These are phyloP conservation scores for Trachelus iudaicus DNA, from an alignment of 2,888 invertebrate species.

Conservation along the genomic window DNA sequence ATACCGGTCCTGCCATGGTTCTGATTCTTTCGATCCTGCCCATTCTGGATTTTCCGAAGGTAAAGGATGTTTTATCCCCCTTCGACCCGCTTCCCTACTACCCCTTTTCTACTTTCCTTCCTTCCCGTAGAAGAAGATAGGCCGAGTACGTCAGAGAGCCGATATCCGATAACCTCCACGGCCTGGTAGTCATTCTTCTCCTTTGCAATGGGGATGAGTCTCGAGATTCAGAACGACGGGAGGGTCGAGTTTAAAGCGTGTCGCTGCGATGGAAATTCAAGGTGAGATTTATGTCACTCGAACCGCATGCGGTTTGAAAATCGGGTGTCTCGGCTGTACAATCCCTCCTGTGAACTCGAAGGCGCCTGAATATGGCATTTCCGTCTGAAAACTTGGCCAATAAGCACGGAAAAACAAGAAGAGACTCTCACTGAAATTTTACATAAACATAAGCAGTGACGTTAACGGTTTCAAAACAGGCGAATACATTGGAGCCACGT, in stretches of 20 bases:
- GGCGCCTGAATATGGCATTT: slow-evolving; percentile 48
- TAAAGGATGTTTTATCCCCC: not conserved
- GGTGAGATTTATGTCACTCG: not conserved
- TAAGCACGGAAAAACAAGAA: slow-evolving; percentile 55
- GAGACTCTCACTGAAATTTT: slow-evolving; percentile 25
- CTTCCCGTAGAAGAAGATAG: not conserved
- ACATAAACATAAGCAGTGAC: slow-evolving; percentile 45
- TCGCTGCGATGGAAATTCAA: slow-evolving; percentile 1
- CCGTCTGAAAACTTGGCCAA: slow-evolving; percentile 56
- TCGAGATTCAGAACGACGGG: not conserved
- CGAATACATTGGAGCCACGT: slow-evolving; percentile 38
- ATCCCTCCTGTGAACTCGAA: slow-evolving; percentile 34
- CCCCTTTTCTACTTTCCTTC: not conserved
- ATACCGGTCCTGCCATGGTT: not conserved
- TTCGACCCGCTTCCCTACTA: not conserved
- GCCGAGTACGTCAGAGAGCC: not conserved
- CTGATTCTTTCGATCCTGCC: not conserved
- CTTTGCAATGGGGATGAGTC: not conserved
- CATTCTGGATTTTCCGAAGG: not conserved
- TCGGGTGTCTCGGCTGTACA: not conserved
- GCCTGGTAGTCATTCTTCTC: not conserved
- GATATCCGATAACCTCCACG: not conserved
- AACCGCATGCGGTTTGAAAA: not conserved
- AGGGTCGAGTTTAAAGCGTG: not conserved
- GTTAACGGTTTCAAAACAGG: slow-evolving; percentile 52